Evolutionary conservation across 2,797 vertebrate species (phyloP).

Genomic region (Leptodactylus fallax): DNA sequence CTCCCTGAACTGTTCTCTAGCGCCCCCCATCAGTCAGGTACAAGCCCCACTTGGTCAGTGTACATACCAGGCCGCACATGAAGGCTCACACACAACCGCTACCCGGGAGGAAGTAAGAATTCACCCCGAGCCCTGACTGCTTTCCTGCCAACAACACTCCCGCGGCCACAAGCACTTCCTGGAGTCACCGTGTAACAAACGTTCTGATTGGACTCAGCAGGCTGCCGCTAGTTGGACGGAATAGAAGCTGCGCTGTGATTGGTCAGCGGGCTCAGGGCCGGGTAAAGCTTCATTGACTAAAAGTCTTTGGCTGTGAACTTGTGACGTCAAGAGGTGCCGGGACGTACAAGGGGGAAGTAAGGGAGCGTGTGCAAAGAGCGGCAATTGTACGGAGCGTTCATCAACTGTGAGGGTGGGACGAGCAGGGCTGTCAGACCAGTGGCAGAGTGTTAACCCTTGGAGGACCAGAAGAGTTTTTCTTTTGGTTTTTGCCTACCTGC

Average conservation of each 20-base stretch:
- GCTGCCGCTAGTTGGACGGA: neutral
- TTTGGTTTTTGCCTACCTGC: too few species aligned
- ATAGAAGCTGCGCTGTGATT: neutral
- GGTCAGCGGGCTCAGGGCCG: neutral
- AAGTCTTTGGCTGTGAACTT: neutral
- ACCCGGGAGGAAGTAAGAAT: conserved; percentile 1
- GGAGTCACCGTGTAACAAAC: neutral
- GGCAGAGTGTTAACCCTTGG: neutral
- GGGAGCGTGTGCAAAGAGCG: neutral
- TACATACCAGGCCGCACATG: conserved; percentile 29
- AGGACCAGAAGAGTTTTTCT: neutral
- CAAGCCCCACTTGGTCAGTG: too few species aligned
- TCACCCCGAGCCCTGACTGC: neutral
- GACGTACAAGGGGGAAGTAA: neutral
- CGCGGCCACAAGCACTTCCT: conserved; percentile 26
- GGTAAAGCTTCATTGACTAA: neutral
- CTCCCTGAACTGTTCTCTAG: neutral
- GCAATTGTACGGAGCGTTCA: too few species aligned
- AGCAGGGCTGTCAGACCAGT: neutral
- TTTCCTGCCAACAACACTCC: neutral
- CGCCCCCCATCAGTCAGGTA: too few species aligned
- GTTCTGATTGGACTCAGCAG: neutral
- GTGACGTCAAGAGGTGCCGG: neutral
- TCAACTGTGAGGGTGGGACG: neutral
- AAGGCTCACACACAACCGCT: neutral